Evolutionary conservation across 2,888 invertebrate genomes (phyloP).

Genomic region (Epiblema foenella): DNA sequence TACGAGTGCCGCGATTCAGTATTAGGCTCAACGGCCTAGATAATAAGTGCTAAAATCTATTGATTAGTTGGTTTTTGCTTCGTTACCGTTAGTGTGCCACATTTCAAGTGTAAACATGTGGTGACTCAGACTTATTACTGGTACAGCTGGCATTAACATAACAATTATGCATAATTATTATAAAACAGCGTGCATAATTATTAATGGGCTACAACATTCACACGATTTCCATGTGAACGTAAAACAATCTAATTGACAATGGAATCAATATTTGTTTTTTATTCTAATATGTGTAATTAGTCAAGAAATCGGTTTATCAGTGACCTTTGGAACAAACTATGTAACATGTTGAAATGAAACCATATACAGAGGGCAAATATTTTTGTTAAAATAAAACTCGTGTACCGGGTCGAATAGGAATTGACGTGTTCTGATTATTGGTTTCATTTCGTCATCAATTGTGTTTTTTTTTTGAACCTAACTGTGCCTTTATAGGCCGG

Average conservation of each 20-base stretch:
- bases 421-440: no score
- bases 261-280: slow-evolving; percentile 5
- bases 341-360: no score
- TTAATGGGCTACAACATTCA: slow-evolving; percentile 26
- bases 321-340: background rate
- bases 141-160: slow-evolving; percentile 38
- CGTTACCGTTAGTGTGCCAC: slow-evolving; percentile 38
- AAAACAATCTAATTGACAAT: slow-evolving; percentile 9
- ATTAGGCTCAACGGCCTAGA: slow-evolving; percentile 16
- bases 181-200: slow-evolving; percentile 35
- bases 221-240: slow-evolving; percentile 31
- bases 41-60: slow-evolving; percentile 33
- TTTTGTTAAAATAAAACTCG: no score
- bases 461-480: no score
- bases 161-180: slow-evolving; percentile 41
- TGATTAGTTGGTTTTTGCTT: slow-evolving; percentile 30
- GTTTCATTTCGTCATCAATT: no score
- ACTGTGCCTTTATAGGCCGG: no score
- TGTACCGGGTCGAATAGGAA: no score
- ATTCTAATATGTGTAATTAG: background rate
- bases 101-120: slow-evolving; percentile 41
- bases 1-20: slow-evolving; percentile 10
- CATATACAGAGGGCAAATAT: no score
- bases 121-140: slow-evolving; percentile 38
- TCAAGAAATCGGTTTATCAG: slow-evolving; percentile 1